A percentile compares a stretch with the other conserved stretches of the same genome.
phyloP scores from a whole-genome alignment of 2,797 vertebrate genomes.

The Sebastes vulpes region DNA sequence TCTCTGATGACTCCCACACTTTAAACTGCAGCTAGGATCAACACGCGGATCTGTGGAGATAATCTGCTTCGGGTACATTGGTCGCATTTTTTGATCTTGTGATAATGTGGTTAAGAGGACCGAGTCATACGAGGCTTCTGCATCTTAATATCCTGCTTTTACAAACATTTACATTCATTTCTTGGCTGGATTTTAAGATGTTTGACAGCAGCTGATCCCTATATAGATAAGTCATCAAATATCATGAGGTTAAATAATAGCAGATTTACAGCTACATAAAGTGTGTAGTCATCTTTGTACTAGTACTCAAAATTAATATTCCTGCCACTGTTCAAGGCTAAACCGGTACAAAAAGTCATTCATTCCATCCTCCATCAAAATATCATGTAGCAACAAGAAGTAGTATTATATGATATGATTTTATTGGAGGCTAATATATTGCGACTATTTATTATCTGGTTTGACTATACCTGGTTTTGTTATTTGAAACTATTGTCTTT shows the following conservation, averaged over 20 bases:
- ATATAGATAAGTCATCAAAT: background rate
- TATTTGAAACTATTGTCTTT: background rate
- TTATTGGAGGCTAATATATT: background rate
- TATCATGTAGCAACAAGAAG: too few species aligned
- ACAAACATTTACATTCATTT: background rate
- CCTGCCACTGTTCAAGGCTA: background rate
- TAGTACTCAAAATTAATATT: background rate
- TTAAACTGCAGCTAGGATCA: background rate
- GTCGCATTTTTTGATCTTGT: background rate
- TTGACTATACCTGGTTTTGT: background rate
- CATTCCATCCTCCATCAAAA: background rate
- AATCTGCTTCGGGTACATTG: background rate
- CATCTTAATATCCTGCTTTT: background rate
- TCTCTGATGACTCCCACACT: background rate
- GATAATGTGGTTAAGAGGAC: background rate
- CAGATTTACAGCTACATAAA: background rate
- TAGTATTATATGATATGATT: background rate
- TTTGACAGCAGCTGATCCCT: background rate
- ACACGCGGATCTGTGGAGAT: background rate
- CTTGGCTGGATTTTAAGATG: background rate
- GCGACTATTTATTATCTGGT: background rate
- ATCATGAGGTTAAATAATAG: background rate
- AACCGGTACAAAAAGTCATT: background rate
- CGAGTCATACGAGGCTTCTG: background rate
- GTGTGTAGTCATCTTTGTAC: background rate